phyloP scores from a whole-genome alignment of 2,113 vertebrate genomes.

The Saiga tatarica region DNA sequence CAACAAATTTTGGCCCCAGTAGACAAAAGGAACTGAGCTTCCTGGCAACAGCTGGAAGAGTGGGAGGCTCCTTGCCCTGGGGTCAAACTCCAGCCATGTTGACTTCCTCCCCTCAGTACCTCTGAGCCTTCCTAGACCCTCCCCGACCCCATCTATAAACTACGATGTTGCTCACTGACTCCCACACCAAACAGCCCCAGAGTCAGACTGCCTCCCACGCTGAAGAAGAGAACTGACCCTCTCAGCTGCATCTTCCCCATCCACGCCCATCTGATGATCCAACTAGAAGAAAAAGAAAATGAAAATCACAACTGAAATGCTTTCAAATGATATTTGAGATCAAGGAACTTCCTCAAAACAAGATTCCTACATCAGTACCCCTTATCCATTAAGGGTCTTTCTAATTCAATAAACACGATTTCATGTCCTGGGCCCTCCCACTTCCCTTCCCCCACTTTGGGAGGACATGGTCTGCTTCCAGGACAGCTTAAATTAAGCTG shows the following conservation, averaged over 20 bases:
- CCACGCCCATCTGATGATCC: not conserved
- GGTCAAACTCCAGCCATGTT: not conserved
- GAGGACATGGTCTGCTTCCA: slow-evolving; percentile 81
- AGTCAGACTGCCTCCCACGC: not conserved
- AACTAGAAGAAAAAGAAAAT: not conserved
- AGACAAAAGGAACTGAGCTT: not conserved
- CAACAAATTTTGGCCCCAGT: not conserved
- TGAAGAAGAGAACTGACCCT: not conserved
- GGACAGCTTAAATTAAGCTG: slow-evolving; percentile 82
- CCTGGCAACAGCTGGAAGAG: not conserved
- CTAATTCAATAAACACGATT: slow-evolving; percentile 92
- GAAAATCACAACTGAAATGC: not conserved
- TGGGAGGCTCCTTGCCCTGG: not conserved
- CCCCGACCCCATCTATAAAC: not conserved
- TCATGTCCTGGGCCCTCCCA: slow-evolving; percentile 72
- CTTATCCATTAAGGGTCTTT: slow-evolving; percentile 91
- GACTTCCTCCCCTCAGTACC: not conserved
- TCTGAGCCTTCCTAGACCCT: not conserved
- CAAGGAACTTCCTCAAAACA: slow-evolving; percentile 82
- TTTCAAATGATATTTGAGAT: slow-evolving; percentile 83
- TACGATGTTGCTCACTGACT: not conserved
- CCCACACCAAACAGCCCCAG: too few species aligned
- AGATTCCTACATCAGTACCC: slow-evolving; percentile 86
- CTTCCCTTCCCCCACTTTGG: slow-evolving; percentile 58
- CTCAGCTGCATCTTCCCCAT: too few species aligned